Base-by-base conservation (phyloP, 2,888 invertebrate genomes). In the Protonemura montana region DNA sequence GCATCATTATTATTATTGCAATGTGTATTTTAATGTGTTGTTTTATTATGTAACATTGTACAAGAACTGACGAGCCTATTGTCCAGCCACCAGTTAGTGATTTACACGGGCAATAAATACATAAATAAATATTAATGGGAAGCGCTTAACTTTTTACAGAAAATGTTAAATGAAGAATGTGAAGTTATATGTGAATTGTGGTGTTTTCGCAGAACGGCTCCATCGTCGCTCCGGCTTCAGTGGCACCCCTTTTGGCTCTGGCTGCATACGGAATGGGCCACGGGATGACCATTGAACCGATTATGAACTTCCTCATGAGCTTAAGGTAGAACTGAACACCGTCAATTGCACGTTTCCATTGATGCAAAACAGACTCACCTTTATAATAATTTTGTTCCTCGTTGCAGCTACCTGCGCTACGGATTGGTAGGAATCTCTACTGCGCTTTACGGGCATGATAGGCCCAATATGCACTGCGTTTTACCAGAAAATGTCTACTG, bases 261-360 rank as follows among this genome's bases (percentile, higher is more conserved):
- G 92, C 93, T 81, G 93, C 94, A 88, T 94, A 94, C 89, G 94
- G 94, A 0, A 93, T 94, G 93, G 94, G 94, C 13, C 94, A 93
- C 88, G 93, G 93, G 0, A 90, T 91, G 0, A 89, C 89, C 87
- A 93, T 94, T 35, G 93, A 93, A 90, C 90, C 91, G 0, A 88
- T 91, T 27, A 94, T 94, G 94, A 91, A 90, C 87, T 89, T 92
- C 0, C 89, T 94, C 0, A 94, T 94, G 93, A 91, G 92, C 0
- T 89, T 92, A 10, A 87, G 83, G 83, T 83, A 42, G 59, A 21
- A 35, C 35, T 35, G 35, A 35, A 3, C 10, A 35, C 10, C 5
- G 35, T 35, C 3, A 35, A 21, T 59, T 21, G 21, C 59, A 59
- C 7, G 59, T 59, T 13, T 7, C 5, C 59, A 3, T 59, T 59